Conservation (phyloP, 2,797 vertebrate species). For the Masticophis lateralis region DNA sequence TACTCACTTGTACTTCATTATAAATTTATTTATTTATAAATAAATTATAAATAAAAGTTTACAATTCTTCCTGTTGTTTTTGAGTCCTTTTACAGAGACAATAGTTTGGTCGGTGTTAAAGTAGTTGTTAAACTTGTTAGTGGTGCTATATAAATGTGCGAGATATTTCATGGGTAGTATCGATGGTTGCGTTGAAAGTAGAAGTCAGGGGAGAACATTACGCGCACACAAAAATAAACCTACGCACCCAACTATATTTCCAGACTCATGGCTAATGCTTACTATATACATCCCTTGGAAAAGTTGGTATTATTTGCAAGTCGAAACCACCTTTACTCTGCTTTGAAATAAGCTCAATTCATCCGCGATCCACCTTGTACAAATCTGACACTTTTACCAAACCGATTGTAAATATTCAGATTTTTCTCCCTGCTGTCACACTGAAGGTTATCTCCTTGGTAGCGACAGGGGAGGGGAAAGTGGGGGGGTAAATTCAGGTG, state of each 20-base stretch:
- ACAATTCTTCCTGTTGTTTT: neutral
- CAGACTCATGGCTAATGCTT: neutral
- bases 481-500: conserved; percentile 84
- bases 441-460: conserved; percentile 97
- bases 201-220: neutral
- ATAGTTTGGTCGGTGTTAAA: neutral
- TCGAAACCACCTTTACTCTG: conserved; percentile 55
- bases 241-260: neutral
- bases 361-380: conserved; percentile 64
- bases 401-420: conserved; percentile 76
- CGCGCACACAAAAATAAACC: neutral
- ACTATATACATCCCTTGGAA: conserved; percentile 5
- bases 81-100: neutral
- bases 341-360: conserved; percentile 66
- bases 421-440: conserved; percentile 83
- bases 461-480: conserved; percentile 65
- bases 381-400: conserved; percentile 64
- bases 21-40: neutral
- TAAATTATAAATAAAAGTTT: neutral
- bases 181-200: neutral
- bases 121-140: neutral
- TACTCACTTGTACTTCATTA: neutral
- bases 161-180: neutral
- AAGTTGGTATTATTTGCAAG: conserved; percentile 51
- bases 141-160: neutral